Conservation (phyloP, 2,797 vertebrate genomes). For the Thaleichthys pacificus region DNA sequence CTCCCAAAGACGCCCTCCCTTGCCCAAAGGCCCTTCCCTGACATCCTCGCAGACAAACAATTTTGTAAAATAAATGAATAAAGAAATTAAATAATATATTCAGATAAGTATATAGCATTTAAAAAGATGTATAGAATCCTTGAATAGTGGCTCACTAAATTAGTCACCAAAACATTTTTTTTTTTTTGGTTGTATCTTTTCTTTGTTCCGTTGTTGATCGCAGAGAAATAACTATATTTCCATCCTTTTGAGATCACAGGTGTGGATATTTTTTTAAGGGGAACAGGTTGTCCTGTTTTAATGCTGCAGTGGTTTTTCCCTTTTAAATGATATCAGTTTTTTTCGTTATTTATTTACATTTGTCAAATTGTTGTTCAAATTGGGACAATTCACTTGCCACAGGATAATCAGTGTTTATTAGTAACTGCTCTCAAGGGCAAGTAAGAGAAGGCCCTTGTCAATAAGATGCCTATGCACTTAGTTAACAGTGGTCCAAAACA, state of each 20-base stretch:
- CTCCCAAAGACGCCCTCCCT: conserved; percentile 40
- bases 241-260: conserved; percentile 40
- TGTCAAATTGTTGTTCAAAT: conserved; percentile 59
- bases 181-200: conserved; percentile 50
- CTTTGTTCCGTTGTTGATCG: conserved; percentile 53
- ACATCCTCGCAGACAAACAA: conserved; percentile 40
- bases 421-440: conserved; percentile 8
- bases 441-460: conserved; percentile 18
- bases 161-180: conserved; percentile 69
- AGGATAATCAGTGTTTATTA: conserved; percentile 69
- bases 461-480: conserved; percentile 54
- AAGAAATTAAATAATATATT: conserved; percentile 78
- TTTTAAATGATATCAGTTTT: conserved; percentile 49
- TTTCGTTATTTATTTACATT: conserved; percentile 63
- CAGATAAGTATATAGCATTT: conserved; percentile 78
- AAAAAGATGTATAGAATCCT: conserved; percentile 77
- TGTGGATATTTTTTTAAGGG: conserved; percentile 34
- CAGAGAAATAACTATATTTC: conserved; percentile 54
- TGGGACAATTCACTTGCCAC: conserved; percentile 68
- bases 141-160: conserved; percentile 76
- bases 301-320: conserved; percentile 66
- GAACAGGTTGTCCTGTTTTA: conserved; percentile 61
- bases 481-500: conserved; percentile 50
- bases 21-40: conserved; percentile 43
- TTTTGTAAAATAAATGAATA: conserved; percentile 75